Base-by-base conservation (phyloP, 2,113 vertebrate species). In the Nettapus auritus region DNA sequence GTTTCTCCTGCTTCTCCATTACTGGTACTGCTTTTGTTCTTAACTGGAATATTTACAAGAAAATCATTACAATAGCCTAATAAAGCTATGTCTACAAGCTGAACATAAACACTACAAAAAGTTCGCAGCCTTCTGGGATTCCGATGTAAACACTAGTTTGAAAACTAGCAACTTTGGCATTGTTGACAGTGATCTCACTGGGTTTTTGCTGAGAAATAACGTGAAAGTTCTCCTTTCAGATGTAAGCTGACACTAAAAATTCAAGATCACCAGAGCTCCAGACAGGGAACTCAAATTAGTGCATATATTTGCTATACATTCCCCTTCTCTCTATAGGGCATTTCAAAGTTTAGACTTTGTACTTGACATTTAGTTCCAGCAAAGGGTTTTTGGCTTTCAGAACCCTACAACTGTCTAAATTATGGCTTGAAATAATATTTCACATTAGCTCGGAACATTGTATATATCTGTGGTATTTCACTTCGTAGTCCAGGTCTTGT, bases 381-480 rank as follows among this genome's bases (percentile, higher is more conserved):
- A 75, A 79, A 85, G 28, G 57, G 89, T 75, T 89, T 86, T 89
- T 87, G 86, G 62, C 38, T 73, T 92, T 82, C 79, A 57, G 92
- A 97, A 93, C 75, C 62, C 53, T 68, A 70, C 80, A 68, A 66
- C 88, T 76, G 83, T 60, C 94, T 93, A 95, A 96, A 97, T 98
- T 97, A 95, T 94, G 85, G 90, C 82, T 96, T 95, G 90, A 93
- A 93, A 97, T 96, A 96, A 96, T 94, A 98, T 98, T 98, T 98
- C 98, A 94, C 97, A 96, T 97, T 64, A 92, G 92, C 86, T 92
- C 57, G 64, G 96, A 97, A 98, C 97, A 96, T 97, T 93, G 97
- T 96, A 97, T 88, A 87, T 36, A 74, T 93, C 97, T 89, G 98
- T 97, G 97, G 95, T 97, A 98, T 98, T 98, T 98, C 97, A 97